Evolutionary conservation across 2,797 vertebrate genomes (phyloP).

Genomic region (Nasua narica): DNA sequence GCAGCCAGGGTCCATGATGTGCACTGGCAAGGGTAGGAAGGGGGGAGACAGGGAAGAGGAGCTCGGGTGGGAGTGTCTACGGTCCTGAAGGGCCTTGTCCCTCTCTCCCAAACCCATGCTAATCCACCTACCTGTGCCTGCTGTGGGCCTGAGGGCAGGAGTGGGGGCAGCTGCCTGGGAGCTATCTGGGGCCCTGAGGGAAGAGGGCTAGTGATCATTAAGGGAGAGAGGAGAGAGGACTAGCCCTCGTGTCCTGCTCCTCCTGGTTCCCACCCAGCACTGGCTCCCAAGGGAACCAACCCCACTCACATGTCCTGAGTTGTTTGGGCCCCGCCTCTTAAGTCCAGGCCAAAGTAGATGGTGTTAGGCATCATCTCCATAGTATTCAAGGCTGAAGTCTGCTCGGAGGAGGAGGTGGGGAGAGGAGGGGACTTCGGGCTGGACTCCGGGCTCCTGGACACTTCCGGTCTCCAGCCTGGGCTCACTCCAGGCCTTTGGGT

Average conservation of each 20-base stretch:
- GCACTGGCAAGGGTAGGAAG: slow-evolving; percentile 66
- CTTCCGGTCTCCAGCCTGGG: neutral
- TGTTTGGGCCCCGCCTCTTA: slow-evolving; percentile 52
- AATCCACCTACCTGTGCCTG: slow-evolving; percentile 66
- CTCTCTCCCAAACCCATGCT: neutral
- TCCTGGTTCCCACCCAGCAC: neutral
- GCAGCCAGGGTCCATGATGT: slow-evolving; percentile 86
- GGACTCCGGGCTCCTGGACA: slow-evolving; percentile 15
- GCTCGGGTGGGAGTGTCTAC: neutral
- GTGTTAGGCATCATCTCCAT: slow-evolving; percentile 93
- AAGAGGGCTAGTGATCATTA: slow-evolving; percentile 39
- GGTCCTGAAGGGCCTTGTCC: neutral
- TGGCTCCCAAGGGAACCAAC: neutral
- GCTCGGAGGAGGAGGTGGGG: slow-evolving; percentile 56
- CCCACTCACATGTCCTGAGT: slow-evolving; percentile 58
- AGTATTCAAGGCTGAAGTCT: slow-evolving; percentile 58
- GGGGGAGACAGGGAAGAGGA: neutral
- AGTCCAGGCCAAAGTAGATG: slow-evolving; percentile 90
- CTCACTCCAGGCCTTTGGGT: slow-evolving; percentile 1
- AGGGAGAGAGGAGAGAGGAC: neutral
- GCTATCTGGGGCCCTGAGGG: slow-evolving; percentile 48
- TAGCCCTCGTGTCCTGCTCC: neutral
- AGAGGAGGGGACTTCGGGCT: slow-evolving; percentile 58
- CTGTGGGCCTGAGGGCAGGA: slow-evolving; percentile 57
- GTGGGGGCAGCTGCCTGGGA: slow-evolving; percentile 43